Percentiles rank a stretch among this genome's conserved stretches.
These are phyloP conservation scores for Arrhamphus sclerolepis DNA, from an alignment of 2,797 vertebrate genomes.

Conservation along the genomic window DNA sequence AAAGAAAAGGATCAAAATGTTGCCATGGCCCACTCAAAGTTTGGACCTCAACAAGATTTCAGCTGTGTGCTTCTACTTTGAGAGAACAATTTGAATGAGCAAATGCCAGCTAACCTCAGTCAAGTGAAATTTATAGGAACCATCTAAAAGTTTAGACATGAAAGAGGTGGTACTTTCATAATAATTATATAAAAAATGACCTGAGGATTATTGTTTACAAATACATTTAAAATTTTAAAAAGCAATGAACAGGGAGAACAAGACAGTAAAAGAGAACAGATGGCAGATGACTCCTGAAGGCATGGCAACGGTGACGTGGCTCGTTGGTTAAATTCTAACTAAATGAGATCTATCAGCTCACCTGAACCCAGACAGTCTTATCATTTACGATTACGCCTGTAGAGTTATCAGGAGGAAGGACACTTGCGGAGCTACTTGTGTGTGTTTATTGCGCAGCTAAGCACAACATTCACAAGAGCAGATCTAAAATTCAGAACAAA, in stretches of 20 bases:
- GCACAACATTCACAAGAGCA: neutral
- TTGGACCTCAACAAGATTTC: too few species aligned
- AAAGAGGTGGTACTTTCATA: too few species aligned
- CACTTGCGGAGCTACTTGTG: neutral
- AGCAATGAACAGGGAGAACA: neutral
- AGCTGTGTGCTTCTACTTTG: too few species aligned
- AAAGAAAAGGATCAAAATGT: too few species aligned
- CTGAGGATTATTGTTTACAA: too few species aligned
- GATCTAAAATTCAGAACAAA: neutral
- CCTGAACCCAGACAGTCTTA: slow-evolving; percentile 22
- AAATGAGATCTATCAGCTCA: slow-evolving; percentile 33
- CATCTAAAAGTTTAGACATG: too few species aligned
- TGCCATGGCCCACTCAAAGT: too few species aligned
- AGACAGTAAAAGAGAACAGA: slow-evolving; percentile 27
- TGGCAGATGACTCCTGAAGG: slow-evolving; percentile 60
- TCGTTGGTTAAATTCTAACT: slow-evolving; percentile 65
- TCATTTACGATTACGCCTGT: slow-evolving; percentile 10
- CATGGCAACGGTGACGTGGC: slow-evolving; percentile 29
- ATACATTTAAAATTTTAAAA: neutral
- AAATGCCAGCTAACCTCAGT: too few species aligned
- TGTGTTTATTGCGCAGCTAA: neutral
- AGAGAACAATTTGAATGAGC: too few species aligned
- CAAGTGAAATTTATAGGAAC: too few species aligned
- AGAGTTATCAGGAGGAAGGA: neutral
- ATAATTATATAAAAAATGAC: too few species aligned